Evolutionary conservation across 2,888 invertebrate species (phyloP), one percentile per base, ranked within the genome.

Genomic region (Agelastica alni): DNA sequence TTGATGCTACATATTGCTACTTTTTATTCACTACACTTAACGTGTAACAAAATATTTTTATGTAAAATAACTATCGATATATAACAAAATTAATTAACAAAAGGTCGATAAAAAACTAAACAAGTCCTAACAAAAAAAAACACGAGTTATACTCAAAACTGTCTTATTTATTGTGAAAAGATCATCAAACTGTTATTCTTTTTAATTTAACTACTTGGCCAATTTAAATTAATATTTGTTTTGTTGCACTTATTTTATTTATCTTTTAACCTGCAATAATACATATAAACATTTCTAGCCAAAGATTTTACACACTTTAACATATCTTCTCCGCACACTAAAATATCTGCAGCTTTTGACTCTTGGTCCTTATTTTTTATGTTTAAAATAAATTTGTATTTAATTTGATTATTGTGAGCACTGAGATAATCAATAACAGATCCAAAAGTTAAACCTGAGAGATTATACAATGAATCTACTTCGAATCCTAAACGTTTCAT

Each of bases 391-490:
- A 62, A 67, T 12, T 46, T 46, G 18, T 60, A 67, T 14, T 65
- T 65, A 2, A 65, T 53, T 2, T 58, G 34, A 1, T 13, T 31
- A 14, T 47, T 55, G 2, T 56, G 47, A 7, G 51, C 28, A 34
- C 53, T 60, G 1, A 67, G 14, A 47, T 57, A 65, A 47, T 67
- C 67, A 4, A 64, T 46, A 3, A 65, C 43, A 16, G 52, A 47
- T 7, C 66, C 66, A 36, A 58, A 65, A 2, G 53, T 54, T n/a
- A 65, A 34, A 1, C 66, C 66, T 13, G 34, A 48, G 3, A 63
- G 14, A 0, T 60, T 34, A 26, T 53, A 58, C 3, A 62, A 51
- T 7, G 61, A 58, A 13, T 65, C 67, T 4, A 52, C 37, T 13
- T 56, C 41, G 10, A 62, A 49, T 16, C 53, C 43, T 22, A 62